Base-by-base conservation (phyloP, 2,113 vertebrate species). In the Arenaria interpres region DNA sequence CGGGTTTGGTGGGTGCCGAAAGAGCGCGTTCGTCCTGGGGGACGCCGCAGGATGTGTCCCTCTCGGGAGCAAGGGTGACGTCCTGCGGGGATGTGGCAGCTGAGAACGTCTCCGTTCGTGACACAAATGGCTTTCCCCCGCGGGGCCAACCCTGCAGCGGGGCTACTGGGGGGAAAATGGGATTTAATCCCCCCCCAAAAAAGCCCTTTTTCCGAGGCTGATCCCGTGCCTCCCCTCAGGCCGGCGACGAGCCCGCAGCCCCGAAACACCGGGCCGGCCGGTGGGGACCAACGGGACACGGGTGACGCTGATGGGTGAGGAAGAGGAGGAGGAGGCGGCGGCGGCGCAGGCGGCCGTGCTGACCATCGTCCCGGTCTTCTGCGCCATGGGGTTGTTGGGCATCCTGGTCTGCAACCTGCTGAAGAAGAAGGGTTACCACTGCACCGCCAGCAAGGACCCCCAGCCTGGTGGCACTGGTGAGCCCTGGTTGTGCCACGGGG, bases 321-420 rank as follows among this genome's bases (percentile, higher is more conserved):
- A 94, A 6, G 96, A 95, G 75, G 92, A 96, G 63, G 93, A 99
- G 92, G 98, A 98, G 0, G 60, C 18, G 6, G 99, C 97, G 0
- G 97, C 97, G 0, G 97, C 99, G 0, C 99, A 99, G 96, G 99
- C 98, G 0, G 99, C 99, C 0, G 99, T 99, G 30, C 98, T 99
- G 27, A 99, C 99, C 57, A 97, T 99, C 11, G 99, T 99, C 85
- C 99, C 99, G 0, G 78, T 99, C 82, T 99, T 99, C 98, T 99
- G 99, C 20, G 97, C 99, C 85, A 99, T 99, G 99, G 99, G 99
- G 1, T 96, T 99, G 77, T 39, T 99, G 94, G 99, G 99, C 37
- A 99, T 99, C 97, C 97, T 99, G 78, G 98, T 99, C 89, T 99
- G 99, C 94, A 99, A 99, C 95, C 96, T 99, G 88, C 98, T 99